phyloP scores from a whole-genome alignment of 2,113 vertebrate species.

The Copsychus sechellarum region DNA sequence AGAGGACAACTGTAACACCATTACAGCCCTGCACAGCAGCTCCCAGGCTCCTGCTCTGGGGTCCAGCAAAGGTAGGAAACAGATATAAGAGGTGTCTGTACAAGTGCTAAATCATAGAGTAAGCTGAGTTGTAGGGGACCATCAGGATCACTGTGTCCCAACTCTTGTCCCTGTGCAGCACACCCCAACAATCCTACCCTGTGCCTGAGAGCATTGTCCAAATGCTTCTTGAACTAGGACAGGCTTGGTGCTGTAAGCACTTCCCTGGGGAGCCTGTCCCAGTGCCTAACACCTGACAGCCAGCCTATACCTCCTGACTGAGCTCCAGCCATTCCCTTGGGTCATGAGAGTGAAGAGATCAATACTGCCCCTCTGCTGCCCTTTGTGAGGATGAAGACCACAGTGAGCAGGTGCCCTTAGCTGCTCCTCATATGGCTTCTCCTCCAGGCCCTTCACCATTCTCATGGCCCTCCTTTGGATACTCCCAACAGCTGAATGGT shows the following conservation, averaged over 20 bases:
- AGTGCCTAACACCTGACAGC: background rate
- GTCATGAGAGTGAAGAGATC: background rate
- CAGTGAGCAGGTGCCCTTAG: background rate
- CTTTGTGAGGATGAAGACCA: background rate
- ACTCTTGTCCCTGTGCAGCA: background rate
- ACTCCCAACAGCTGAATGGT: background rate
- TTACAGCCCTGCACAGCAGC: background rate
- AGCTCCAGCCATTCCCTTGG: background rate
- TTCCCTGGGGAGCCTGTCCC: background rate
- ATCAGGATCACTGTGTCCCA: background rate
- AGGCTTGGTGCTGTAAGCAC: background rate
- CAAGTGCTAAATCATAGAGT: background rate
- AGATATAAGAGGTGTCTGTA: background rate
- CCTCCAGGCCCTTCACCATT: background rate
- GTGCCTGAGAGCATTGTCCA: background rate
- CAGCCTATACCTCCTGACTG: background rate
- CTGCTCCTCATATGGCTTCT: fast-evolving
- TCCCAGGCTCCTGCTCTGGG: background rate
- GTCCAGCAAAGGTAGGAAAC: background rate
- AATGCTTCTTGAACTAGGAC: background rate
- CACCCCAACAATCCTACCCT: background rate
- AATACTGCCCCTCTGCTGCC: background rate
- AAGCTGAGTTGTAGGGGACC: background rate
- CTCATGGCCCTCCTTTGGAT: background rate
- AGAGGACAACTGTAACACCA: background rate